Evolutionary conservation across 2,113 vertebrate genomes (phyloP).

Genomic region (Dendrocopos noguchii): DNA sequence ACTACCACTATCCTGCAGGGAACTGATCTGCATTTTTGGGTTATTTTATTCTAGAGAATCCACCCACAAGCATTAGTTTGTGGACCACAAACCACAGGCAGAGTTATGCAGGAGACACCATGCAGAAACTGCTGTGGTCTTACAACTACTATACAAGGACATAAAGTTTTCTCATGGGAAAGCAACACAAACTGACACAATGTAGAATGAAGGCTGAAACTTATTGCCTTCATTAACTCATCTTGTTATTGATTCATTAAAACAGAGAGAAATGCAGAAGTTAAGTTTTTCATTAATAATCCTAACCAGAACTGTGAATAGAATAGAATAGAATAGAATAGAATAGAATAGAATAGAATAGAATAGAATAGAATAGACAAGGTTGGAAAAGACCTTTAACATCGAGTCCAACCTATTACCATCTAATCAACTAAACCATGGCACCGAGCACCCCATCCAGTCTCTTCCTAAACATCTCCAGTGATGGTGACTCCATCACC

Average conservation of each 20-base stretch:
- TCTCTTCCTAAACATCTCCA: too few relatives aligned
- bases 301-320: background rate
- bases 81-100: background rate
- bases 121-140: background rate
- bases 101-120: background rate
- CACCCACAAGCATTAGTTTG: background rate
- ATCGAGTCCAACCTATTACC: too few relatives aligned
- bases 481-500: too few relatives aligned
- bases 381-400: too few relatives aligned
- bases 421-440: too few relatives aligned
- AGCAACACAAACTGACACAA: background rate
- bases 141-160: background rate
- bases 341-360: too few relatives aligned
- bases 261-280: background rate
- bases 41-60: background rate
- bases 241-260: background rate
- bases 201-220: background rate
- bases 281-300: conserved; percentile 27
- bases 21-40: background rate
- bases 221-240: background rate
- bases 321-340: too few relatives aligned
- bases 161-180: background rate
- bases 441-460: too few relatives aligned
- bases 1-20: background rate
- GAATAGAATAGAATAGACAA: too few relatives aligned